Evolutionary conservation across 2,888 invertebrate species (phyloP).

Genomic region (Andrena bucephala): DNA sequence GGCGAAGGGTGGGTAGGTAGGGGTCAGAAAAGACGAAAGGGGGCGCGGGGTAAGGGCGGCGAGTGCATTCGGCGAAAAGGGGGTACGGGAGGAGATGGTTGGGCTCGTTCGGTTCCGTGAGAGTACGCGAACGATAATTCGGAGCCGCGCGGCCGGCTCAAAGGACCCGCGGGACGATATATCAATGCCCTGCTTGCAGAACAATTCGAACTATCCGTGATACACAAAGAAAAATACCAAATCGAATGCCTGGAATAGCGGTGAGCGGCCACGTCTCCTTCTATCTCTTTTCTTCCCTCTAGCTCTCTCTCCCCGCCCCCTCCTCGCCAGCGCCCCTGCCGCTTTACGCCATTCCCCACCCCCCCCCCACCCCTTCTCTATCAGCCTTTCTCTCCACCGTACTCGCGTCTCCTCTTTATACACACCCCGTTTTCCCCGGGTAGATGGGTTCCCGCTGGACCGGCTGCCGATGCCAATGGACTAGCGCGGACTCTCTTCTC

Average conservation of each 20-base stretch:
- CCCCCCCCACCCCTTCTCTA: slow-evolving; percentile 11
- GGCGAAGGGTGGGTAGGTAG: slow-evolving; percentile 23
- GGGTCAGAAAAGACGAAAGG: slow-evolving; percentile 28
- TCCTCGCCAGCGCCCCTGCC: slow-evolving; percentile 51
- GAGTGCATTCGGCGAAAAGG: slow-evolving; percentile 57
- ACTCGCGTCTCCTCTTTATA: slow-evolving; percentile 51
- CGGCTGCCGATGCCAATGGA: slow-evolving; percentile 69
- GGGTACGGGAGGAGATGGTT: slow-evolving; percentile 34
- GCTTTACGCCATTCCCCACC: slow-evolving; percentile 54
- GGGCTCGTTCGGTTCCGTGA: slow-evolving; percentile 68
- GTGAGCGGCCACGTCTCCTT: slow-evolving; percentile 72
- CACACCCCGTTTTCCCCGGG: slow-evolving; percentile 57
- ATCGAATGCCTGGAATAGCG: slow-evolving; percentile 84
- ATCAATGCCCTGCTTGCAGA: slow-evolving; percentile 85
- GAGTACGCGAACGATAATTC: slow-evolving; percentile 84
- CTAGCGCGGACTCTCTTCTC: slow-evolving; percentile 63
- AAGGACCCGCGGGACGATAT: slow-evolving; percentile 85
- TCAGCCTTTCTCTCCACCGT: slow-evolving; percentile 37
- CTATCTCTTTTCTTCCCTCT: slow-evolving; percentile 59
- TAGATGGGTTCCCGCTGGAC: slow-evolving; percentile 55
- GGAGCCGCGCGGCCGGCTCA: slow-evolving; percentile 80
- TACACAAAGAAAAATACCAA: slow-evolving; percentile 85
- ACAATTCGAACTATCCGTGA: slow-evolving; percentile 85
- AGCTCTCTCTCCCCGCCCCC: slow-evolving; percentile 54
- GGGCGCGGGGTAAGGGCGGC: slow-evolving; percentile 21